A percentile compares a stretch with the other conserved stretches of the same genome.
These are phyloP conservation scores for Coptodon rendalli DNA, from an alignment of 2,113 vertebrate genomes.

Conservation along the genomic window DNA sequence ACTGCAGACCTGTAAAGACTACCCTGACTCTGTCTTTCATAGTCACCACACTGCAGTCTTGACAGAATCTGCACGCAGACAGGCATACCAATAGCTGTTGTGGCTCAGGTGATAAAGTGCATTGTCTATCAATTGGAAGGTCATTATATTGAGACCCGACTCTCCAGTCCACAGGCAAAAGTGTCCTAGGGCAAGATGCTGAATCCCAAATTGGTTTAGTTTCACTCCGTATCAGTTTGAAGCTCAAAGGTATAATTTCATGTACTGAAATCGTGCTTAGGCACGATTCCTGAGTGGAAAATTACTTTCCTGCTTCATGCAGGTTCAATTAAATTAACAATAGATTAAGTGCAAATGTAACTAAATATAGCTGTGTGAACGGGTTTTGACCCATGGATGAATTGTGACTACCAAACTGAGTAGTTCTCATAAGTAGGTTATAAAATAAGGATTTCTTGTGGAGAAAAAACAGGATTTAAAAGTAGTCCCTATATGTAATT, in stretches of 20 bases:
- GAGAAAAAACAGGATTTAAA: not conserved
- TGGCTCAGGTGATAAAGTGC: not conserved
- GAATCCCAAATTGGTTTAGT: not conserved
- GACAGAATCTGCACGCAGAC: not conserved
- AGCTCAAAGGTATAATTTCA: constrained; percentile 4
- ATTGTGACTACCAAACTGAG: not conserved
- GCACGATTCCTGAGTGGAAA: constrained; percentile 43
- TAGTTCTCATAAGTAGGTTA: constrained; percentile 8
- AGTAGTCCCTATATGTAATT: not conserved
- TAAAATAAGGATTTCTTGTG: not conserved
- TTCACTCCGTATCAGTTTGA: constrained; percentile 25
- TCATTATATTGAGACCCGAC: not conserved
- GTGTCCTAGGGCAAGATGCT: not conserved
- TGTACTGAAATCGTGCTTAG: not conserved
- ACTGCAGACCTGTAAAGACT: fast-evolving
- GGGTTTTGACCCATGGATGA: constrained; percentile 25
- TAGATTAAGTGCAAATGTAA: constrained; percentile 48
- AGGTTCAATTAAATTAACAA: constrained; percentile 53
- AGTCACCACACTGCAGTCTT: not conserved
- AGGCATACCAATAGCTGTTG: not conserved
- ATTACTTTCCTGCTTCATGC: constrained; percentile 32
- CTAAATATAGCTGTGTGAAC: constrained; percentile 52
- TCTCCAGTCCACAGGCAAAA: not conserved
- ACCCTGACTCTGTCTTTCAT: not conserved
- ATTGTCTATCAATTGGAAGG: not conserved